Base-by-base conservation (phyloP, 23 tunicate genomes). In the Halocynthia aurantium region DNA sequence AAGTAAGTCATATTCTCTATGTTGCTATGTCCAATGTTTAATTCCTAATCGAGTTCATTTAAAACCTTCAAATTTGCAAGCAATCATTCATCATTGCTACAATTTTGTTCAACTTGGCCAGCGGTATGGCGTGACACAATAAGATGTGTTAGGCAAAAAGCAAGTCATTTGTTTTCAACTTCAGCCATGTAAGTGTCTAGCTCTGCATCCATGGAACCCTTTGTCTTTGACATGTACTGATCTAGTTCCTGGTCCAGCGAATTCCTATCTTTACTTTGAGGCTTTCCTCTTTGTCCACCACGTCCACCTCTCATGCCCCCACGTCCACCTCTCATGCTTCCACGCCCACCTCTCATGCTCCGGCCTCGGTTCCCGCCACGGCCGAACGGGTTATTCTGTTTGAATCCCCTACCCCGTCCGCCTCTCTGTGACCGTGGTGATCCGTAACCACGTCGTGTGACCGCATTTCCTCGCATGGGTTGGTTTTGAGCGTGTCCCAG, bases 151-250 rank as follows among this genome's bases (percentile, higher is more conserved):
- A 31, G 44, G 44, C 44, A 31, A 31, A 31, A 31, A 0, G 44
- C 44, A 31, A 31, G 4, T 31, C 44, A 31, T 31, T 31, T 31
- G 44, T 31, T 31, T 31, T 31, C 44, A 31, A 70, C 73, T 72
- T 87, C 85, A 7, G 94, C 85, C 94, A 87, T 93, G 79, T 93
- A 93, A 7, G 76, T 87, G 69, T 93, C 98, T 67, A 93, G 65
- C 62, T 93, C 94, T 10, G 98, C 94, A 84, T 93, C 88, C 86
- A 93, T 83, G 53, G 82, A 78, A 12, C 90, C 88, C 69, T 73
- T 84, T 57, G 89, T 89, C 67, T 96, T 86, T 0, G 84, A 80
- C 99, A 96, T 96, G 83, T 96, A 96, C 13, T 77, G 67, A 68
- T 96, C 96, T 6, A 96, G 76, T 15, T 87, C 88, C 12, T 68